Evolutionary conservation across 1,140 invertebrate species (phyloP), one percentile per base, ranked within the genome.

Genomic region (Oppia nitens): DNA sequence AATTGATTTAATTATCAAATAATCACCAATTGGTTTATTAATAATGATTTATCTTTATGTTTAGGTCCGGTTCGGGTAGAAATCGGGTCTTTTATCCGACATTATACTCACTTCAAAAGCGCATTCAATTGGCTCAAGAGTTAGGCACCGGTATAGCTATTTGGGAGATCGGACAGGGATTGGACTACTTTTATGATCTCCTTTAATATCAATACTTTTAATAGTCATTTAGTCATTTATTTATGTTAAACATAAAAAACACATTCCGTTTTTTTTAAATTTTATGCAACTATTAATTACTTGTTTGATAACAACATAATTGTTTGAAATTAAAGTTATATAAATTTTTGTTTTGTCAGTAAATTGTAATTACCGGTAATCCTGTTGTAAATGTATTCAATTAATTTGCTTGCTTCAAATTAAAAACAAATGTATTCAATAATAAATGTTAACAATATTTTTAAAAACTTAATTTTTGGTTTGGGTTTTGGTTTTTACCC

Each of bases 141-240:
- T 73, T 90, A 23, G 83, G 84, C 6, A 83, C 81, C 55, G 90
- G 91, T 3, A 74, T 95, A 50, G 84, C 89, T 0, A 85, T 96
- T 68, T 96, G 92, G 92, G 92, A 96, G 72, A 72, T 95, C 20
- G 91, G 92, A 3, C 91, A 96, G 76, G 92, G 92, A 40, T 73
- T 95, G 6, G 82, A 92, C 73, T 95, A 90, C 71, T 96, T 96
- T 72, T 94, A 90, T 71, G 89, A 94, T 78, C 76, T 94, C 64
- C 76, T 95, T 62, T 92, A 77, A 81, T 3, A 14, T 23, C 4
- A 55, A 20, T 9, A 24, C 12, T n/a, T n/a, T 21, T 9, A 50
- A 50, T 50, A 50, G 32, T 40, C 6, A 40, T 40, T 40, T 9
- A 40, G 6, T 40, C 17, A 40, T 40, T 40, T 40, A 40, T n/a